These are phyloP conservation scores for Xyrauchen texanus DNA, from an alignment of 2,113 vertebrate genomes.

Conservation along the genomic window DNA sequence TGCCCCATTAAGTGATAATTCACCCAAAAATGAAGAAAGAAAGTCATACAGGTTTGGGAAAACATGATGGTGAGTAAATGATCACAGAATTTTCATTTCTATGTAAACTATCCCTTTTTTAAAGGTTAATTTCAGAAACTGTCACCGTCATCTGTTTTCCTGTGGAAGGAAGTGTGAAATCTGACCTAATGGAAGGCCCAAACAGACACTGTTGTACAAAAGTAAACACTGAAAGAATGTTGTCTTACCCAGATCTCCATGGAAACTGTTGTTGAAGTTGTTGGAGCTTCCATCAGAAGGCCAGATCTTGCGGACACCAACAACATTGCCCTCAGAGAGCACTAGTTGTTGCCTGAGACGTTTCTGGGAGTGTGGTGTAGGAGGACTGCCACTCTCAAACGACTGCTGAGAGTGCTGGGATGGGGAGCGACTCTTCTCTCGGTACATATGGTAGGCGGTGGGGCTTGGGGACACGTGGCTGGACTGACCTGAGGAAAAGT, in stretches of 20 bases:
- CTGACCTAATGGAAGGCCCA: too few species aligned
- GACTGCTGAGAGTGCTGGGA: slow-evolving; percentile 97
- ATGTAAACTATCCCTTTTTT: too few species aligned
- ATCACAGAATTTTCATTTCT: too few species aligned
- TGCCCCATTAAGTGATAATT: too few species aligned
- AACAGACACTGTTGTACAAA: too few species aligned
- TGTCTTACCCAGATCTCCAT: slow-evolving; percentile 86
- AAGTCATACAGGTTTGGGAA: too few species aligned
- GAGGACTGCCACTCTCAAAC: slow-evolving; percentile 93
- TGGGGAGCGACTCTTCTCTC: slow-evolving; percentile 91
- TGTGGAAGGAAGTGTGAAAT: too few species aligned
- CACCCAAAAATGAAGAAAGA: too few species aligned
- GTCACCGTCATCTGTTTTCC: too few species aligned
- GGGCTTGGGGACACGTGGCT: slow-evolving; percentile 94
- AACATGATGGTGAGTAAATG: too few species aligned
- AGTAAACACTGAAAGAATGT: too few species aligned
- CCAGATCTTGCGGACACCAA: slow-evolving; percentile 93
- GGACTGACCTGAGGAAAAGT: slow-evolving; percentile 95
- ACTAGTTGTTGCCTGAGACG: slow-evolving; percentile 85
- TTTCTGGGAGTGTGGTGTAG: slow-evolving; percentile 93
- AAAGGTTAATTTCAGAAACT: too few species aligned
- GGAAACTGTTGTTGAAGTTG: slow-evolving; percentile 72
- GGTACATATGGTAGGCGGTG: slow-evolving; percentile 82
- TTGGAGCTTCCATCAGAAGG: slow-evolving; percentile 80
- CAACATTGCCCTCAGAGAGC: slow-evolving; percentile 87